Evolutionary conservation across 2,797 vertebrate genomes (phyloP).

Genomic region (Cottoperca gobio): DNA sequence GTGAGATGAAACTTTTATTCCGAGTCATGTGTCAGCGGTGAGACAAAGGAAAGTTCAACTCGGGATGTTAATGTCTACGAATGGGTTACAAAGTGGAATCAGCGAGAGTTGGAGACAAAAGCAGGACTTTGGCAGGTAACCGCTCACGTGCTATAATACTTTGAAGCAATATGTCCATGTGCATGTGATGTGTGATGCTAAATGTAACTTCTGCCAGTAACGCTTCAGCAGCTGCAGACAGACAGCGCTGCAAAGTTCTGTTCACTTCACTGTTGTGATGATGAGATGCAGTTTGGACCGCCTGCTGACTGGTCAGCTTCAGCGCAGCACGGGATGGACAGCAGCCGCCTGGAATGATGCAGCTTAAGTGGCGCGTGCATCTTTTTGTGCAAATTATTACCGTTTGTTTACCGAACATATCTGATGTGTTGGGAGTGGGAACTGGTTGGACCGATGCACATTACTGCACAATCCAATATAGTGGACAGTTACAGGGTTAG

Average conservation of each 20-base stretch:
- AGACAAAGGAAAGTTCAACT: constrained; percentile 40
- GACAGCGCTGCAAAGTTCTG: neutral
- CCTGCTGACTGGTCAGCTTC: constrained; percentile 40
- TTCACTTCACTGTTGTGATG: constrained; percentile 23
- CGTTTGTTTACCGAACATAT: constrained; percentile 38
- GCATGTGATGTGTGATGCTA: constrained; percentile 6
- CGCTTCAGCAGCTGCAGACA: constrained; percentile 10
- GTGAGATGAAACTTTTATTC: constrained; percentile 39
- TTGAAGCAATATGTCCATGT: neutral
- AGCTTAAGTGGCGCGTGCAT: no score
- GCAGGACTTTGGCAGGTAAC: constrained; percentile 45
- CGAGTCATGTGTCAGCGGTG: constrained; percentile 26
- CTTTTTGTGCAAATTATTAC: constrained; percentile 21
- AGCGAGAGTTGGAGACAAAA: constrained; percentile 22
- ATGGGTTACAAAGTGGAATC: constrained; percentile 28
- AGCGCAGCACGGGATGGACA: constrained; percentile 64
- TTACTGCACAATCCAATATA: constrained; percentile 58
- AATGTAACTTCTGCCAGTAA: constrained; percentile 22
- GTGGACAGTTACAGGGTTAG: constrained; percentile 43
- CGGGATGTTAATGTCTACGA: constrained; percentile 20
- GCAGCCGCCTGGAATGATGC: constrained; percentile 17
- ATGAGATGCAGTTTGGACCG: constrained; percentile 17
- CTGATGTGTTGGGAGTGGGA: constrained; percentile 10
- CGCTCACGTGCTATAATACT: neutral
- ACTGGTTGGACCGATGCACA: constrained; percentile 39